phyloP scores from a whole-genome alignment of 2,888 invertebrate genomes.

The Drosophila pseudotakahashii region DNA sequence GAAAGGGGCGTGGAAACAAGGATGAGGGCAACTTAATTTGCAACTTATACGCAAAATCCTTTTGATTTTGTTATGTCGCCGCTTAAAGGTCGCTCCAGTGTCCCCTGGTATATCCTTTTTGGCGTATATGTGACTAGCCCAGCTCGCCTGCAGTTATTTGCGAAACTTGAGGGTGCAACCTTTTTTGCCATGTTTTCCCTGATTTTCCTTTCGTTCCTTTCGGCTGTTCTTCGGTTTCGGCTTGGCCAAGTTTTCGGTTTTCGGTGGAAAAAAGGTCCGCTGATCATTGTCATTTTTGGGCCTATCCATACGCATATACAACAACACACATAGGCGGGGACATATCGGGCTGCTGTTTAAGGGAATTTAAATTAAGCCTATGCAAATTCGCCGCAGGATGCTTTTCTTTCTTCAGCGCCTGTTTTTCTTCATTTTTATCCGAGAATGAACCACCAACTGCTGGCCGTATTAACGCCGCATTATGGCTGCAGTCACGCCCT shows the following conservation, averaged over 20 bases:
- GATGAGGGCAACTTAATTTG: conserved; percentile 72
- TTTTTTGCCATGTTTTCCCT: conserved; percentile 35
- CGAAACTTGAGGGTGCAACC: conserved; percentile 69
- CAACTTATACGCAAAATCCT: conserved; percentile 80
- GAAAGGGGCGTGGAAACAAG: conserved; percentile 16
- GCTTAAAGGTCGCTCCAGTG: conserved; percentile 40
- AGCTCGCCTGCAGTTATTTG: conserved; percentile 75
- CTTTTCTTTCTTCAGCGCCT: conserved; percentile 37
- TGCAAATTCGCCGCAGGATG: conserved; percentile 75
- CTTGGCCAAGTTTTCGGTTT: conserved; percentile 31
- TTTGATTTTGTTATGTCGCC: conserved; percentile 74
- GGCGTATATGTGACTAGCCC: conserved; percentile 57
- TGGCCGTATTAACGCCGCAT: conserved; percentile 38
- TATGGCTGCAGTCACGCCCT: conserved; percentile 51
- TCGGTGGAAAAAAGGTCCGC: conserved; percentile 59
- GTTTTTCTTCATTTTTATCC: conserved; percentile 9
- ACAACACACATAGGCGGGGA: not conserved
- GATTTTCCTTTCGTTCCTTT: conserved; percentile 32
- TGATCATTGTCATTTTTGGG: conserved; percentile 68
- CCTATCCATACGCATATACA: conserved; percentile 27
- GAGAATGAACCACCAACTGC: conserved; percentile 16
- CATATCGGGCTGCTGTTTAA: conserved; percentile 64
- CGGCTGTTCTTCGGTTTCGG: conserved; percentile 47
- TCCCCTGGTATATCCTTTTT: conserved; percentile 26
- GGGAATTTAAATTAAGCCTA: conserved; percentile 80